phyloP scores from a whole-genome alignment of 2,113 vertebrate genomes.

The Cyrtonyx montezumae region DNA sequence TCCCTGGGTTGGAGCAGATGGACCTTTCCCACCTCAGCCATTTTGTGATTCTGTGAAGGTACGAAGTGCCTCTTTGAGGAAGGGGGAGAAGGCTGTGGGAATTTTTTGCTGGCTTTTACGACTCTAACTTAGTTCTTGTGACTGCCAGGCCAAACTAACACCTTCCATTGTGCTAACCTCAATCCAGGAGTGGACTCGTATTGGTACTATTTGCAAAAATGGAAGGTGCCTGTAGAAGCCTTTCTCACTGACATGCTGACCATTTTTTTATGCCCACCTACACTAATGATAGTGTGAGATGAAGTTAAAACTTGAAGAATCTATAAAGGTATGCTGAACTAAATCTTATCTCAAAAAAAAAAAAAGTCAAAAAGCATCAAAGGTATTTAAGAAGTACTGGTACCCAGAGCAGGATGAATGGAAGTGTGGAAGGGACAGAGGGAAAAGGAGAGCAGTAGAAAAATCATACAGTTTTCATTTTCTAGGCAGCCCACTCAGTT shows the following conservation, averaged over 20 bases:
- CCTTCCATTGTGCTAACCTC: not conserved
- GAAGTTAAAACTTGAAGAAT: not conserved
- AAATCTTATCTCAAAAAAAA: not conserved
- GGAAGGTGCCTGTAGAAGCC: not conserved
- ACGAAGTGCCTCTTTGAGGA: not conserved
- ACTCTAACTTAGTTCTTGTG: not conserved
- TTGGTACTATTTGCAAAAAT: not conserved
- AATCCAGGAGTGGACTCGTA: not conserved
- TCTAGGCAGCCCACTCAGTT: not conserved
- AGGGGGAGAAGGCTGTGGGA: not conserved
- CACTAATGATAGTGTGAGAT: not conserved
- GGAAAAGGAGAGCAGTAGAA: not conserved
- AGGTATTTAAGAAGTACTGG: not conserved
- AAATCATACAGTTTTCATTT: not conserved
- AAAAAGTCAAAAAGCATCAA: not conserved
- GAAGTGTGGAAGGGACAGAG: not conserved
- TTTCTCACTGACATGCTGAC: not conserved
- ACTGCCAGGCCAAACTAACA: not conserved
- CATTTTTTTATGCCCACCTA: not conserved
- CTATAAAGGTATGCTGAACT: not conserved
- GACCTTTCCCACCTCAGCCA: not conserved
- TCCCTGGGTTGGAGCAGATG: not conserved
- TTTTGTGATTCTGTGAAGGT: not conserved
- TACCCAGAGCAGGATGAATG: not conserved
- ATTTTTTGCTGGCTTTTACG: not conserved